Percentiles rank a stretch among this genome's conserved stretches.
These are phyloP conservation scores for Sarcophaga carnaria DNA, from an alignment of 2,888 invertebrate species.

Conservation along the genomic window DNA sequence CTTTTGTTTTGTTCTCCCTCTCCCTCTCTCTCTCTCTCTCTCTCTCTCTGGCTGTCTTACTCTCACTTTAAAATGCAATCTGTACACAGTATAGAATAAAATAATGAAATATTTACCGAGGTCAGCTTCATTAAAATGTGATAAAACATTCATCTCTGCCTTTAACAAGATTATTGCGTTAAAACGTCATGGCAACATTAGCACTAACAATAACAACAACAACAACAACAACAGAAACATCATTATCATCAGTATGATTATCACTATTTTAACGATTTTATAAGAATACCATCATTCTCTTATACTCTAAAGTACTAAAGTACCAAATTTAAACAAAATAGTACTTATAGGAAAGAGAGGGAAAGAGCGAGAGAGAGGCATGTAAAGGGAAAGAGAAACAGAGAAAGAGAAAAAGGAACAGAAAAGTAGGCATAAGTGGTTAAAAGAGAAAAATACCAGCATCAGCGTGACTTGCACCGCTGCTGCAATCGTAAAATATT, in stretches of 20 bases:
- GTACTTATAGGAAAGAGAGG: not conserved
- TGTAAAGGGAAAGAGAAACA: not conserved
- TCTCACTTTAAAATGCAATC: no score
- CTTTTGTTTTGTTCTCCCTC: no score
- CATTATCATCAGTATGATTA: not conserved
- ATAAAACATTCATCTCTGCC: constrained; percentile 71
- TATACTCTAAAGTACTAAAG: not conserved
- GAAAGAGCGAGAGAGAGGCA: not conserved
- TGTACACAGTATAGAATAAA: no score
- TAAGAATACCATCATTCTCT: not conserved
- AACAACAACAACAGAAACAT: constrained; percentile 14
- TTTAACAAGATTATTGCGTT: constrained; percentile 70
- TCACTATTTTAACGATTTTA: constrained; percentile 9
- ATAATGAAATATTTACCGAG: constrained; percentile 72
- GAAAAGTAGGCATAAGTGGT: not conserved
- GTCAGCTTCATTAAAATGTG: constrained; percentile 73
- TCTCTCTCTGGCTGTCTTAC: not conserved
- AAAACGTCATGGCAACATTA: constrained; percentile 24
- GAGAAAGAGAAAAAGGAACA: not conserved
- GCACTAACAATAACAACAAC: constrained; percentile 26
- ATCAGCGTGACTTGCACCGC: not conserved
- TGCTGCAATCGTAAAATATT: not conserved
- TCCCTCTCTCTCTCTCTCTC: not conserved
- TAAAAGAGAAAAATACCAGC: not conserved
- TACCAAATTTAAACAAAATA: not conserved